phyloP scores from a whole-genome alignment of 35 echinoderm and acorn worm species.

The Acanthaster planci region DNA sequence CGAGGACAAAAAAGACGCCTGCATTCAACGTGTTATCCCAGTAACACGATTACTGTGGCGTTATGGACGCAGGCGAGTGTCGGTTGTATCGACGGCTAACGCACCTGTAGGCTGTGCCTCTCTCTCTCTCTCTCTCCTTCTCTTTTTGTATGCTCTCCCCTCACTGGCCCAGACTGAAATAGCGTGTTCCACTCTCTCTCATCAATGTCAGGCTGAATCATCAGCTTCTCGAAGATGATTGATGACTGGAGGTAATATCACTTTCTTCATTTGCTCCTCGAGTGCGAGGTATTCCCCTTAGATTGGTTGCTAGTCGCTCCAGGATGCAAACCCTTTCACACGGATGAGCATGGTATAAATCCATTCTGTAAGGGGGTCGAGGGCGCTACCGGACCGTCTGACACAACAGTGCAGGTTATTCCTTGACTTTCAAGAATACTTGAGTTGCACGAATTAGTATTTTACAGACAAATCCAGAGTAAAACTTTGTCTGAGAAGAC shows the following conservation, averaged over 20 bases:
- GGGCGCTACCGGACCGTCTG: too few relatives aligned
- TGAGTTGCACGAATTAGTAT: too few relatives aligned
- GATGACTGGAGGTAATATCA: slow-evolving; percentile 31
- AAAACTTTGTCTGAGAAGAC: too few relatives aligned
- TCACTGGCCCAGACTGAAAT: not conserved
- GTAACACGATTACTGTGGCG: not conserved
- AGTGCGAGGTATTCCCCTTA: slow-evolving; percentile 12
- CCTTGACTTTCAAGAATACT: too few relatives aligned
- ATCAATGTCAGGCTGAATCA: slow-evolving; percentile 27
- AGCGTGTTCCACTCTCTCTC: not conserved
- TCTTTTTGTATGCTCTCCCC: too few relatives aligned
- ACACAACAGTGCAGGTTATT: too few relatives aligned
- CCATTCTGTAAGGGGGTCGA: too few relatives aligned
- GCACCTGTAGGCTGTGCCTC: not conserved
- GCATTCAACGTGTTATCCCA: too few relatives aligned
- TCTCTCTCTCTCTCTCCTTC: too few relatives aligned
- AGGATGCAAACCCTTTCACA: not conserved
- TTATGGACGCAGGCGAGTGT: not conserved
- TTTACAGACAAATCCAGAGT: too few relatives aligned
- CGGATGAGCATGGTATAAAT: slow-evolving; percentile 26
- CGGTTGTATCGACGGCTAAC: not conserved
- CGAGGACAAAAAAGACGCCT: too few relatives aligned
- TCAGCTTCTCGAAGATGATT: slow-evolving; percentile 28
- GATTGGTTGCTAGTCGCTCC: not conserved
- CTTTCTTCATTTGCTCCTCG: slow-evolving; percentile 34